Evolutionary conservation across 2,797 vertebrate species (phyloP).

Genomic region (Tapera naevia): DNA sequence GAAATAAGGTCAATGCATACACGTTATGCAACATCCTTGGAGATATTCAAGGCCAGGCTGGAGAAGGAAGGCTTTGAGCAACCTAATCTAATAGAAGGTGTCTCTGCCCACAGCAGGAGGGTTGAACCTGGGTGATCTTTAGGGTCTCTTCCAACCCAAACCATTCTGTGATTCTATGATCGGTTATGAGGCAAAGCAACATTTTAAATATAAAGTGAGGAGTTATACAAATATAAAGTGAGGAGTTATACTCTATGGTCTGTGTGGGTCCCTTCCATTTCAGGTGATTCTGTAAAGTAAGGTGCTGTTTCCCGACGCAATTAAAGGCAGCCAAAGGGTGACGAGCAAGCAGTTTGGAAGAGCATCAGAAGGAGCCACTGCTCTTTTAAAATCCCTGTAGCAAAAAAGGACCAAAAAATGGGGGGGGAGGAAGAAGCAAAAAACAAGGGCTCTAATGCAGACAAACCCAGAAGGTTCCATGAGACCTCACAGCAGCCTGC

Average conservation of each 20-base stretch:
- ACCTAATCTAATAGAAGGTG: too few relatives aligned
- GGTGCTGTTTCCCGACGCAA: neutral
- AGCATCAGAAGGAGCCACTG: neutral
- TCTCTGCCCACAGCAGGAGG: too few relatives aligned
- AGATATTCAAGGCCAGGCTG: too few relatives aligned
- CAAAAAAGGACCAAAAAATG: neutral
- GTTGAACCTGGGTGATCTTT: too few relatives aligned
- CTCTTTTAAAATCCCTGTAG: neutral
- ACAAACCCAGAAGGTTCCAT: too few relatives aligned
- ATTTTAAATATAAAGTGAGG: neutral
- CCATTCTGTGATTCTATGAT: too few relatives aligned
- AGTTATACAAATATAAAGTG: neutral
- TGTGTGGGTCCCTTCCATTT: too few relatives aligned
- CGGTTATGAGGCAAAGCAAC: neutral
- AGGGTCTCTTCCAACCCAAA: too few relatives aligned
- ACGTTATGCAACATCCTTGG: fast-evolving
- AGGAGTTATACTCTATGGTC: too few relatives aligned
- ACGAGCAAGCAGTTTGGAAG: fast-evolving
- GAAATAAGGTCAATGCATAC: neutral
- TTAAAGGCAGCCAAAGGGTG: neutral
- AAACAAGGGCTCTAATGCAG: neutral
- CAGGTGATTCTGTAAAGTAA: neutral
- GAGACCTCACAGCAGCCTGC: too few relatives aligned
- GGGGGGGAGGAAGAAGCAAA: neutral
- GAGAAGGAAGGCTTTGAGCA: too few relatives aligned